phyloP scores from a whole-genome alignment of 2,888 invertebrate species.

The Trilocha varians region DNA sequence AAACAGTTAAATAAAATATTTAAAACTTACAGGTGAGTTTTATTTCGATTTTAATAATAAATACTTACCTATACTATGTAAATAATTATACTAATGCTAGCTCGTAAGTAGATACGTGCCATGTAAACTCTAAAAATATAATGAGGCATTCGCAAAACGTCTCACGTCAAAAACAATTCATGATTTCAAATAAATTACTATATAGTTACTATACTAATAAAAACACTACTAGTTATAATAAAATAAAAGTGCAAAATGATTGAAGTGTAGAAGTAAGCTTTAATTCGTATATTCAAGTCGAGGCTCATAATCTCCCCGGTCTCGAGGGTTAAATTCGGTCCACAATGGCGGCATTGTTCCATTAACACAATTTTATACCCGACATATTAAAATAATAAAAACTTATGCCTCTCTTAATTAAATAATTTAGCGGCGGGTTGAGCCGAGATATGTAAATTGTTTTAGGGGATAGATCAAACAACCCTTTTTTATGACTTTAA shows the following conservation, averaged over 20 bases:
- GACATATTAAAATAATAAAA: constrained; percentile 75
- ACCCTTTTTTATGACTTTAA: constrained; percentile 75
- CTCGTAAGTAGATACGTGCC: no score
- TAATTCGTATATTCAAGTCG: constrained; percentile 39
- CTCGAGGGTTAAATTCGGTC: constrained; percentile 49
- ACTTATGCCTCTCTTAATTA: constrained; percentile 76
- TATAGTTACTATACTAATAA: neutral
- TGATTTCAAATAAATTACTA: no score
- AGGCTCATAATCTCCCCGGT: constrained; percentile 47
- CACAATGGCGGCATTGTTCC: constrained; percentile 54
- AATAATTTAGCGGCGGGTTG: constrained; percentile 72
- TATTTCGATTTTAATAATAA: neutral
- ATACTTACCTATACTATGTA: no score
- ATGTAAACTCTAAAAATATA: no score
- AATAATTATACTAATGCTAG: no score
- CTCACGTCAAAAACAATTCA: no score
- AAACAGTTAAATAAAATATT: no score
- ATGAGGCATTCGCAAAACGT: no score
- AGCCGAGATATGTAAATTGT: constrained; percentile 75
- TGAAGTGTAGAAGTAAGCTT: neutral
- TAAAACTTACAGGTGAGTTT: no score
- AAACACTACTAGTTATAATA: neutral
- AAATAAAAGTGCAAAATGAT: neutral
- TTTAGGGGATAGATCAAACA: constrained; percentile 75
- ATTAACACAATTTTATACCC: constrained; percentile 72